phyloP scores from a whole-genome alignment of 2,113 vertebrate genomes.

The Pangasianodon hypophthalmus region DNA sequence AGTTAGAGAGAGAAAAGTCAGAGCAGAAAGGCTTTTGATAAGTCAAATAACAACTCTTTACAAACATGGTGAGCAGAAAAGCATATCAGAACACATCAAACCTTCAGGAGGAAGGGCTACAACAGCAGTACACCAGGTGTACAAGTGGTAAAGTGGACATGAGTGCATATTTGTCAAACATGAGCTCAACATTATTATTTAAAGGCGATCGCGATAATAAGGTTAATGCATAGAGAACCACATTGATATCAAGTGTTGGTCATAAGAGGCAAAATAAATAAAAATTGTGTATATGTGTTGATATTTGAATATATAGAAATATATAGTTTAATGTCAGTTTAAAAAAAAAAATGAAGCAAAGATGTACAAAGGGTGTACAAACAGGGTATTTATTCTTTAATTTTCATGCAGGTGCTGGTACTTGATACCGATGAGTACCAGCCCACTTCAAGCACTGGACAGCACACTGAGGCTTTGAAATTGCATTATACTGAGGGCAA shows the following conservation, averaged over 20 bases:
- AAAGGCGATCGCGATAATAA: not conserved
- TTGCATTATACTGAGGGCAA: constrained; percentile 8
- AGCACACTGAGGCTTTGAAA: not conserved
- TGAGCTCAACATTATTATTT: not conserved
- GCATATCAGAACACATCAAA: not conserved
- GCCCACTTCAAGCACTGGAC: constrained; percentile 8
- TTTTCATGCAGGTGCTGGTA: not conserved
- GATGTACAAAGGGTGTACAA: not conserved
- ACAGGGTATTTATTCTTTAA: not conserved
- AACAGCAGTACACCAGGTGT: not conserved
- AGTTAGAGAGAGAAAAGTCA: not conserved
- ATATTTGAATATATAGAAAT: not conserved
- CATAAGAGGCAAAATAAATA: not conserved
- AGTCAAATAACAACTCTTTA: not conserved
- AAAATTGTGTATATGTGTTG: not conserved
- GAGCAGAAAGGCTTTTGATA: not conserved
- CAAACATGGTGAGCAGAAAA: not conserved
- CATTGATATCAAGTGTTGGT: not conserved
- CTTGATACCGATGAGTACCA: not conserved
- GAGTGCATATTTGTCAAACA: not conserved
- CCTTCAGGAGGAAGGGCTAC: not conserved
- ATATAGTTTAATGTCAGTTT: not conserved
- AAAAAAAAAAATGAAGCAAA: not conserved
- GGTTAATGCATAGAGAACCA: not conserved
- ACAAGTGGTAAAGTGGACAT: not conserved